Conservation (phyloP, 2,113 vertebrate genomes). For the Phalacrocorax brasilianus region DNA sequence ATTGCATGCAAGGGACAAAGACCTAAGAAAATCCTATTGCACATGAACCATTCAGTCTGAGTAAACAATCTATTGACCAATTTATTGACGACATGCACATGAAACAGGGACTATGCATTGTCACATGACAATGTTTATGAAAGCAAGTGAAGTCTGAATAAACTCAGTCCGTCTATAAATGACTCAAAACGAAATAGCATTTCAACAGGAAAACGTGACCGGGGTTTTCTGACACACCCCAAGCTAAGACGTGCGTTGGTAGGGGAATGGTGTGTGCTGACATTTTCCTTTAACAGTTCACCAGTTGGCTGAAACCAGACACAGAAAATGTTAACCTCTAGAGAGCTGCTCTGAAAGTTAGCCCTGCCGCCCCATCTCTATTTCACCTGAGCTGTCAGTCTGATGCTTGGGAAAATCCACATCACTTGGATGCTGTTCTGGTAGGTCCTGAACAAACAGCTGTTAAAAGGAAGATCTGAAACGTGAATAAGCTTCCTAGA, state of each 20-base stretch:
- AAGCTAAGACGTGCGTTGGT: accelerated
- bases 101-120: neutral
- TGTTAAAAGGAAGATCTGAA: neutral
- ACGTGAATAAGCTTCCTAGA: neutral
- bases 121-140: neutral
- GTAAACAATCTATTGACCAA: neutral
- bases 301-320: neutral
- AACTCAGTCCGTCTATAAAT: neutral
- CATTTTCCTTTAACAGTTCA: neutral
- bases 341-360: neutral
- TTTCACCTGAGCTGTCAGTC: neutral
- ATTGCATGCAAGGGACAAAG: neutral
- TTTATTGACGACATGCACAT: neutral
- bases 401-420: neutral
- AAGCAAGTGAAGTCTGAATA: neutral
- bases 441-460: neutral
- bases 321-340: neutral
- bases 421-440: neutral
- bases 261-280: neutral
- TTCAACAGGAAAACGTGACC: neutral
- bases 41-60: neutral
- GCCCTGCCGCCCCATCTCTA: neutral
- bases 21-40: neutral
- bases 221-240: neutral
- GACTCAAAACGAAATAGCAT: neutral